Evolutionary conservation across 2,888 invertebrate genomes (phyloP), one percentile per base, ranked within the genome.

Genomic region (Calliphora vomitoria): DNA sequence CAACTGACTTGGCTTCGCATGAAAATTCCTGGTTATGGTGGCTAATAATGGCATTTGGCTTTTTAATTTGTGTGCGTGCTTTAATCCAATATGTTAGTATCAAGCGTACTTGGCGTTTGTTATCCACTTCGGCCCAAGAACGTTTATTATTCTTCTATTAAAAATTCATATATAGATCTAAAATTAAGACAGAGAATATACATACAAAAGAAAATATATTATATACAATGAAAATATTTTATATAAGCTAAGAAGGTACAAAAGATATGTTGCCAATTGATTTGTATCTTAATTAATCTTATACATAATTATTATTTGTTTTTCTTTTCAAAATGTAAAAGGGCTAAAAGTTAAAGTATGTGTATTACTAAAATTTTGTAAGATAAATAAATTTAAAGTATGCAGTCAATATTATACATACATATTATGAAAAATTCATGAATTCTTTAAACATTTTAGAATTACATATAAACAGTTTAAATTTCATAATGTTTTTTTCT

Each of bases 21-120:
- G 97, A 97, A 94, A 98, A 98, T 94, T 97, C 97, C 75, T 98
- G 98, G 98, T 95, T 98, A 41, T 98, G 98, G 97, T 98, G 97
- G 97, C 95, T 98, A 60, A 97, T 98, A 90, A 97, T 98, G 96
- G 97, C 97, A 60, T 97, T 98, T 92, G 98, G 98, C 88, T 95
- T 98, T 89, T 95, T 98, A 91, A 98, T 98, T 94, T 98, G 97
- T 94, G 96, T 97, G 58, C 96, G 98, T 90, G 97, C 98, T 38
- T 96, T 98, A 75, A 95, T 98, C 90, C 98, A 98, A 93, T 98
- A 98, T 94, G 95, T 97, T 93, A 97, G 97, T 94, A 98, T 98
- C 91, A 98, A 98, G 92, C 95, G 97, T 82, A 97, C 97, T 88
- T 98, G 98, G 98, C 96, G 97, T 91, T 95, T 97, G 90, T 95